Conservation (phyloP, 2,888 invertebrate species). For the Diaperis boleti region DNA sequence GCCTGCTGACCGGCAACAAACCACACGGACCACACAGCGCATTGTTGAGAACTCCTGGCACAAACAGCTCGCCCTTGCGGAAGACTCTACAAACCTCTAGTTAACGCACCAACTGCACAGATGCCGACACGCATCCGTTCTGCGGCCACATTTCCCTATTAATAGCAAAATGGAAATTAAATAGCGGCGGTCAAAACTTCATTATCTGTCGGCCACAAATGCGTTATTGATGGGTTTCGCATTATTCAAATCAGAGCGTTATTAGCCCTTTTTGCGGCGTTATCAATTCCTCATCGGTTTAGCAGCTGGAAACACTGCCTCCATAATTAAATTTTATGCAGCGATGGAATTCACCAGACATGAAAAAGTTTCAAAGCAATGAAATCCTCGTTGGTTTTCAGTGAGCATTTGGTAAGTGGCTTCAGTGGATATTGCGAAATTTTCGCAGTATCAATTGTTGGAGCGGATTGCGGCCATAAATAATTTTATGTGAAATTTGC, state of each 20-base stretch:
- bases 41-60: conserved; percentile 28
- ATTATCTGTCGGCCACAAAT: conserved; percentile 26
- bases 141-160: neutral
- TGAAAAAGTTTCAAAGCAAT: neutral
- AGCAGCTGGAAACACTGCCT: conserved; percentile 28
- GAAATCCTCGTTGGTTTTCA: conserved; percentile 3
- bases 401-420: too few species aligned
- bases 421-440: too few species aligned
- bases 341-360: conserved; percentile 11
- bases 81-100: neutral
- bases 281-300: conserved; percentile 46
- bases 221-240: conserved; percentile 19
- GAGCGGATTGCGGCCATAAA: too few species aligned
- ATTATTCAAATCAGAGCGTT: conserved; percentile 29
- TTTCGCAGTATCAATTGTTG: too few species aligned
- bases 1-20: conserved; percentile 18
- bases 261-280: conserved; percentile 35
- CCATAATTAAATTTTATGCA: conserved; percentile 8
- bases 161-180: conserved; percentile 30
- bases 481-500: too few species aligned
- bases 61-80: conserved; percentile 15
- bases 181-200: conserved; percentile 31
- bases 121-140: conserved; percentile 8
- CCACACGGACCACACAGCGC: neutral
- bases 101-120: neutral